phyloP scores from a whole-genome alignment of 2,797 vertebrate species.

The Myotis vivesi region DNA sequence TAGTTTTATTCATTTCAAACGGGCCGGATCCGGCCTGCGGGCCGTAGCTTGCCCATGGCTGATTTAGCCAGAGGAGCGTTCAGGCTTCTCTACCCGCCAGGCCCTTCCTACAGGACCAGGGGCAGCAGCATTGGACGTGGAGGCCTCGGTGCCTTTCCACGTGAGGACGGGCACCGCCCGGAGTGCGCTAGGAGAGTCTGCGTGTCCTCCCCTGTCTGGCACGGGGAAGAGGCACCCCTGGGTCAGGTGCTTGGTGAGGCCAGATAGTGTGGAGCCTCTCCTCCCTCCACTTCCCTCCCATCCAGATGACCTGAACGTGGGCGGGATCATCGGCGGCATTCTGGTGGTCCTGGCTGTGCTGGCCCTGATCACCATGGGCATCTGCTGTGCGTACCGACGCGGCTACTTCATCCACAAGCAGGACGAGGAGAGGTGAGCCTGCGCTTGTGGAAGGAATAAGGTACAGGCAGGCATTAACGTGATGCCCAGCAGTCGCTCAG shows the following conservation, averaged over 20 bases:
- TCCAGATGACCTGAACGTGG: conserved; percentile 94
- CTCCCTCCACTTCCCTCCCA: conserved; percentile 25
- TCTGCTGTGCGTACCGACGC: conserved; percentile 92
- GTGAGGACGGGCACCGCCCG: not conserved
- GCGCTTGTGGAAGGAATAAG: not conserved
- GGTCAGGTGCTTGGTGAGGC: not conserved
- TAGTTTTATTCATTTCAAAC: too few species aligned
- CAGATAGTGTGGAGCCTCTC: not conserved
- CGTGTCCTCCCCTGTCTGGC: not conserved
- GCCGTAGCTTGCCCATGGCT: too few species aligned
- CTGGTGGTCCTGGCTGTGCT: conserved; percentile 88
- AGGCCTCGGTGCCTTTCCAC: not conserved
- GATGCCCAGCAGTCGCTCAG: not conserved
- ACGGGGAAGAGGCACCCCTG: not conserved
- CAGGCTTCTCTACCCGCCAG: not conserved
- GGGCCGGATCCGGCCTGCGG: too few species aligned
- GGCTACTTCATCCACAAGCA: conserved; percentile 92
- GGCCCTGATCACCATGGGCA: conserved; percentile 86
- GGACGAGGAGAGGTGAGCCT: conserved; percentile 90
- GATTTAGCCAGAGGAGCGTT: not conserved
- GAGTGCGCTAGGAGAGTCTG: not conserved
- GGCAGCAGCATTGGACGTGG: not conserved
- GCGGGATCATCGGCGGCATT: conserved; percentile 92
- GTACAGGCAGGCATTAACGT: not conserved
- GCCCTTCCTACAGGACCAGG: not conserved